phyloP scores from a whole-genome alignment of 2,888 invertebrate species.

The Zelleria hepariella region DNA sequence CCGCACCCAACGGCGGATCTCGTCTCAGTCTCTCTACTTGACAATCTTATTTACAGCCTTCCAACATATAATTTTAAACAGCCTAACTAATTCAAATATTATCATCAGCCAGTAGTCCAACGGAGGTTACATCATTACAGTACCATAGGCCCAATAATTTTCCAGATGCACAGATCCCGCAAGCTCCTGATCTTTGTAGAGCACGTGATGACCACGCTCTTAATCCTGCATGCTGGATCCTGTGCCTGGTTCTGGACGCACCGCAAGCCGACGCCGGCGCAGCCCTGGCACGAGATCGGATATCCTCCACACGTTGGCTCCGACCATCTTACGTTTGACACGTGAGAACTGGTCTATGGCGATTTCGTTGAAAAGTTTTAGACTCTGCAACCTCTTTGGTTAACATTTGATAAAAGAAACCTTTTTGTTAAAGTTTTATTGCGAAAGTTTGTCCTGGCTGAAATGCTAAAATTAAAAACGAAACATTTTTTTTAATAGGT shows the following conservation, averaged over 20 bases:
- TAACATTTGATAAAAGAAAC: background rate
- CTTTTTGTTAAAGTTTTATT: too few species aligned
- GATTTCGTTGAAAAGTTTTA: too few species aligned
- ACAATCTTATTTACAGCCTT: too few species aligned
- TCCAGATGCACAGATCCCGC: constrained; percentile 45
- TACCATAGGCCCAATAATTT: constrained; percentile 7
- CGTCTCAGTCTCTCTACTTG: too few species aligned
- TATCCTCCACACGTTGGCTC: constrained; percentile 36
- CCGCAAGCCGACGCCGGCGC: constrained; percentile 3
- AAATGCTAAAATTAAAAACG: background rate
- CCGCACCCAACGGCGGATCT: too few species aligned
- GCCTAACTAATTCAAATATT: too few species aligned
- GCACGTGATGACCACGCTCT: constrained; percentile 26
- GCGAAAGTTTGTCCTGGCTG: too few species aligned
- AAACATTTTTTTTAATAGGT: background rate
- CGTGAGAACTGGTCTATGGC: background rate
- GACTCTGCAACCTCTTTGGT: background rate
- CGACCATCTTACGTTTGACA: constrained; percentile 30
- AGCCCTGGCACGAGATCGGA: constrained; percentile 27
- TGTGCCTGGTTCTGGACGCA: constrained; percentile 45
- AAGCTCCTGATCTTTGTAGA: constrained; percentile 36
- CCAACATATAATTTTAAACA: too few species aligned
- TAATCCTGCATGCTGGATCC: constrained; percentile 39
- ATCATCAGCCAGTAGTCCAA: too few species aligned
- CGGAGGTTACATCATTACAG: too few species aligned